Conservation (phyloP, 2,888 invertebrate genomes). For the Eucera pruinosa region DNA sequence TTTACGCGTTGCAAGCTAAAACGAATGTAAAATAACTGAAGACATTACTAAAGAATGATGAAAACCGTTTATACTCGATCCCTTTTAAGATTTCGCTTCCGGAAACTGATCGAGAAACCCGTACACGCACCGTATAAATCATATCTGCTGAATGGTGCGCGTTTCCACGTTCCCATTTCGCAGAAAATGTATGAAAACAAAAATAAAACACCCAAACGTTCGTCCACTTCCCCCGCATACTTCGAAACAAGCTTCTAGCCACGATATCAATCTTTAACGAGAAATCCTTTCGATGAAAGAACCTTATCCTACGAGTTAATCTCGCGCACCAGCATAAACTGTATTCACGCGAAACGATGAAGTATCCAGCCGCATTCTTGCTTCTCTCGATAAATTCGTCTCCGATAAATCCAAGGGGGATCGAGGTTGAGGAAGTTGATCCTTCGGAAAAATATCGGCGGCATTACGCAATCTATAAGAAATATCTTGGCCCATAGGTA, state of each 20-base stretch:
- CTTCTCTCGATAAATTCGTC: slow-evolving; percentile 33
- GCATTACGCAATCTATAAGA: slow-evolving; percentile 41
- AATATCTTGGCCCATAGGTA: slow-evolving; percentile 11
- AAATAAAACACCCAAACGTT: background rate
- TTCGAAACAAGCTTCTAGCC: slow-evolving; percentile 3
- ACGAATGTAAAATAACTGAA: background rate
- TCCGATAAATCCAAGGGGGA: slow-evolving; percentile 11
- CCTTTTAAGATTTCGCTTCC: background rate
- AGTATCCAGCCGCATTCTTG: background rate
- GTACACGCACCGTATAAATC: slow-evolving; percentile 8
- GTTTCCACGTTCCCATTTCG: slow-evolving; percentile 15
- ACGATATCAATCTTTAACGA: slow-evolving; percentile 17
- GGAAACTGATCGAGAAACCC: background rate
- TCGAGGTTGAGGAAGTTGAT: slow-evolving; percentile 14
- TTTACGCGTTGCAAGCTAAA: background rate
- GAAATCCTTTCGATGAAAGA: slow-evolving; percentile 12
- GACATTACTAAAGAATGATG: background rate
- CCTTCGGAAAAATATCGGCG: slow-evolving; percentile 24
- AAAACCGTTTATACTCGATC: background rate
- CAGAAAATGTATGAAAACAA: slow-evolving; percentile 2
- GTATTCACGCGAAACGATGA: background rate
- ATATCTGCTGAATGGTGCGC: background rate
- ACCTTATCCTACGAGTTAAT: slow-evolving; percentile 19
- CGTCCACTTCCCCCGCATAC: background rate
- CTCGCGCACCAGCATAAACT: slow-evolving; percentile 3